Conservation (phyloP, 1,140 invertebrate genomes). For the Argopecten irradians region DNA sequence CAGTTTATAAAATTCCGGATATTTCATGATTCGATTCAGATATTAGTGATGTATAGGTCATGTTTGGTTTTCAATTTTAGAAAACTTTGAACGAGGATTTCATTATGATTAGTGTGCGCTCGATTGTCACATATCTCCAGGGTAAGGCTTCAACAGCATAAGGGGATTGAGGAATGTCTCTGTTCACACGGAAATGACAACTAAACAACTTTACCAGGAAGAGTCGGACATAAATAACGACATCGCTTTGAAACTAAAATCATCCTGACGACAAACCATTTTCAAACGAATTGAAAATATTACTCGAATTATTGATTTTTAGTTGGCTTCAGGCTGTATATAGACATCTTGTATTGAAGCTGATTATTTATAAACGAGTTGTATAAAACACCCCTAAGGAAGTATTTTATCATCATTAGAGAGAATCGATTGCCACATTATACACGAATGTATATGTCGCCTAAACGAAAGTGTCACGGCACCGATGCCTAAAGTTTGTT, state of each 20-base stretch:
- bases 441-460: neutral
- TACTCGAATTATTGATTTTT: neutral
- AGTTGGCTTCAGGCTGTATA: neutral
- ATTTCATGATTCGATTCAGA: neutral
- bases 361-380: neutral
- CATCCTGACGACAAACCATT: neutral
- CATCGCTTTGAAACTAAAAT: neutral
- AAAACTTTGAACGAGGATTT: neutral
- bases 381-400: neutral
- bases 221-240: neutral
- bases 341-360: neutral
- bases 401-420: neutral
- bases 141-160: neutral
- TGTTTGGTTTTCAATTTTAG: neutral
- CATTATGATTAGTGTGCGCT: neutral
- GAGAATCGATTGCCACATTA: neutral
- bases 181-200: neutral
- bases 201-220: neutral
- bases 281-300: slow-evolving; percentile 1
- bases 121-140: neutral
- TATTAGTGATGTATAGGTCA: neutral
- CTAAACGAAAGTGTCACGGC: neutral
- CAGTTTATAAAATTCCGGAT: neutral
- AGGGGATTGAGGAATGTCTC: neutral
- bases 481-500: neutral